These are phyloP conservation scores for Lottia gigantea DNA, from an alignment of 2,888 invertebrate species.

Conservation along the genomic window DNA sequence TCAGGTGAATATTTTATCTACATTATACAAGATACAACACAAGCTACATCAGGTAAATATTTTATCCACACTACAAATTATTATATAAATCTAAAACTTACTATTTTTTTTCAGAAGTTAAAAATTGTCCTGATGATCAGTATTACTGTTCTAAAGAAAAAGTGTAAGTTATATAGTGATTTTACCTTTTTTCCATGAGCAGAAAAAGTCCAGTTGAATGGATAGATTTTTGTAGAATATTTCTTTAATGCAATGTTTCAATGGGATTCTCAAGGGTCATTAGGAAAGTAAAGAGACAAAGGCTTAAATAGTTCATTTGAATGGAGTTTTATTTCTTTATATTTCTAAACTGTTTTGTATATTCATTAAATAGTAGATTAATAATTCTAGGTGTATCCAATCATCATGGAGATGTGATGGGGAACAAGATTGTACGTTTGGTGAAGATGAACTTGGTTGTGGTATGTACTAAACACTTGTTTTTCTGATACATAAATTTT, in stretches of 20 bases:
- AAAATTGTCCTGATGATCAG: conserved; percentile 23
- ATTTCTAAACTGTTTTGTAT: no score
- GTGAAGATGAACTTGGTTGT: conserved; percentile 54
- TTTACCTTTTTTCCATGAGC: no score
- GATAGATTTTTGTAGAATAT: no score
- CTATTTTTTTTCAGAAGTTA: background rate
- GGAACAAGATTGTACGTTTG: conserved; percentile 70
- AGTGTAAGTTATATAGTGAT: background rate
- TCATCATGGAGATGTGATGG: conserved; percentile 75
- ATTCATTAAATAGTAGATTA: no score
- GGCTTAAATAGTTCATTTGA: no score
- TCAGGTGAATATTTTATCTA: background rate
- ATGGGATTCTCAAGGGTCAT: no score
- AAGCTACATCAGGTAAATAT: conserved; percentile 13
- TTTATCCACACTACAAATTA: background rate
- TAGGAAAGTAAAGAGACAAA: no score
- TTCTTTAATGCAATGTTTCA: no score
- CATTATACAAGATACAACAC: background rate
- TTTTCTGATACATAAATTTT: background rate
- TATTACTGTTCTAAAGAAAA: conserved; percentile 69
- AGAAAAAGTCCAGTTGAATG: no score
- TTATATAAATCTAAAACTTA: background rate
- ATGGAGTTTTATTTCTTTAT: no score
- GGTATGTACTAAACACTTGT: conserved; percentile 31
- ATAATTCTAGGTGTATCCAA: conserved; percentile 52